Base-by-base conservation (phyloP, 2,888 invertebrate species). In the Cephus rjabovi region DNA sequence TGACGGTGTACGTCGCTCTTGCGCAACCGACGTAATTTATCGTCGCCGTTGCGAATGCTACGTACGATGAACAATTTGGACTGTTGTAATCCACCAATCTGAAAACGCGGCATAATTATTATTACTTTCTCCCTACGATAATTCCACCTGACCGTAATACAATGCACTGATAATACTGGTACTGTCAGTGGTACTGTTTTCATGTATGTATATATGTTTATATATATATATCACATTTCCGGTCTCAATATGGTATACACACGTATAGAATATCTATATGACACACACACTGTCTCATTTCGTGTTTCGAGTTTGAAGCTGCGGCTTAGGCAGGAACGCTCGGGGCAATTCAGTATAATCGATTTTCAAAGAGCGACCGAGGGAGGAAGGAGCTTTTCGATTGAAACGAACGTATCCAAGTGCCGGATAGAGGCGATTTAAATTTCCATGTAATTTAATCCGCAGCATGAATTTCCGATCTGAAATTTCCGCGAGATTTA, bases 21-120 rank as follows among this genome's bases (percentile, higher is more conserved):
- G 85, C 89, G 79, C 88, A 89, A 76, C 88, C 89, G 78, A 89
- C 80, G 75, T 82, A 84, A 79, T 80, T 86, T 85, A 88, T 85
- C 82, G 79, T 83, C 79, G 86, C 84, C 79, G 84, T 79, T 76
- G 87, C 87, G 81, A 88, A 83, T 75, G 85, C 81, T 56, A 88
- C 82, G 84, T 88, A 87, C 76, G 87, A 83, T 77, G 85, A 82
- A 76, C 84, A 80, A 71, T 79, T 79, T 34, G 23, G 71, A 33
- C 77, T 79, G 70, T 79, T 71, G 78, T 84, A 85, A 81, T 88
- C 83, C 78, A 86, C 82, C 77, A 83, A 81, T 80, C 87, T 88
- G 84, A 73, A 84, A 87, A 79, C 76, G 56, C 34, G 76, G 73
- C 75, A 78, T 68, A 75, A 56, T 56, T 23, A 23, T 56, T 56